These are phyloP conservation scores for Pavo muticus DNA, from an alignment of 2,113 vertebrate species.

Conservation along the genomic window DNA sequence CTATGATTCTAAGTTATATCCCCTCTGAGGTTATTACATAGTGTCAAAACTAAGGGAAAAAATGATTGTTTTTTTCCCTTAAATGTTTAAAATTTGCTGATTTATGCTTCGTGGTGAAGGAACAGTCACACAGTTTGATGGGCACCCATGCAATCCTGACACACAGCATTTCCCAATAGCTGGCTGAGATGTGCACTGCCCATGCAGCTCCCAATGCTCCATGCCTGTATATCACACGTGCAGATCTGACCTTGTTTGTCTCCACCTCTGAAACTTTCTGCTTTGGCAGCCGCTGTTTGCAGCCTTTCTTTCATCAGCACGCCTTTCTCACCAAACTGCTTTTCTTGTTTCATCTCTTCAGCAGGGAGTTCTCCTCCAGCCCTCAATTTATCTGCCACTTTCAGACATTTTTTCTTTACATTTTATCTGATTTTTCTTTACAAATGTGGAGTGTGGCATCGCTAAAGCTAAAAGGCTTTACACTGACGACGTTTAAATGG, in stretches of 20 bases:
- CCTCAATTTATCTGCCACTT: background rate
- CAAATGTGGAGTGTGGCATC: background rate
- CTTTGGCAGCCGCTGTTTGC: background rate
- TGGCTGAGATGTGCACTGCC: background rate
- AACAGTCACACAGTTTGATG: background rate
- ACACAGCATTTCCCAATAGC: background rate
- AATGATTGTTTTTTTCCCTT: background rate
- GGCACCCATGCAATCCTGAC: background rate
- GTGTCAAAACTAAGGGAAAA: background rate
- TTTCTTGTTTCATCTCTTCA: background rate
- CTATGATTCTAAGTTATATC: background rate
- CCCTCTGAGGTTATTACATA: background rate
- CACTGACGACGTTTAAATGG: background rate
- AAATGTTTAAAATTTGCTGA: background rate
- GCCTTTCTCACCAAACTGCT: background rate
- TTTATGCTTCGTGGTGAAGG: background rate
- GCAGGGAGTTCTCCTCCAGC: background rate
- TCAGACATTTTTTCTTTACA: background rate
- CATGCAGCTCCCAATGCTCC: background rate
- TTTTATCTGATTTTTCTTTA: background rate
- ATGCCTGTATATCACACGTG: rapidly evolving
- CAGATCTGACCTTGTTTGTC: background rate
- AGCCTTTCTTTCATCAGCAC: background rate
- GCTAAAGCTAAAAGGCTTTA: background rate
- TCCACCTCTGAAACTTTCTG: background rate